Conservation (phyloP, 2,888 invertebrate species). For the Alentia gelatinosa region DNA sequence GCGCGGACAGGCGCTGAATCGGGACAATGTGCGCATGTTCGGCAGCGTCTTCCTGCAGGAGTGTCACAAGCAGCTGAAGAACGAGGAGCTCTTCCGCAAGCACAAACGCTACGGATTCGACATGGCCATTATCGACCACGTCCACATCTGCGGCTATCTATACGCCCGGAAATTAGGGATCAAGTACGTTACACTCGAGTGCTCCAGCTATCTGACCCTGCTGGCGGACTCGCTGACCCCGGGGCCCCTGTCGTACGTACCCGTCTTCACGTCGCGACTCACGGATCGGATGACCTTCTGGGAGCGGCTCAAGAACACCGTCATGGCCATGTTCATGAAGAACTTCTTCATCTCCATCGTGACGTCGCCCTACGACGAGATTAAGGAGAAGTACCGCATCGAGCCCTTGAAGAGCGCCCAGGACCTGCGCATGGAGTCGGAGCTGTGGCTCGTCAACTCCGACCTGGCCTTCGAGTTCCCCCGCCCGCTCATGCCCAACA, state of each 20-base stretch:
- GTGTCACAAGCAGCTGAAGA: constrained; percentile 9
- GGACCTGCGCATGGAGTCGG: constrained; percentile 23
- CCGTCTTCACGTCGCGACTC: constrained; percentile 39
- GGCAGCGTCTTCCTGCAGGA: constrained; percentile 9
- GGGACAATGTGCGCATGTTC: constrained; percentile 18
- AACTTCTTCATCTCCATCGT: not conserved
- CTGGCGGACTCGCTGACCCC: constrained; percentile 36
- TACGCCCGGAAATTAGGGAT: constrained; percentile 25
- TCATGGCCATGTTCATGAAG: constrained; percentile 28
- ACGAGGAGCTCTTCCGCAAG: constrained; percentile 3
- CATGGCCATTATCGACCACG: constrained; percentile 43
- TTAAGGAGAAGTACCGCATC: not conserved
- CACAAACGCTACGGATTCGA: not conserved
- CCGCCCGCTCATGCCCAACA: constrained; percentile 46
- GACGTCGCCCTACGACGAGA: constrained; percentile 33
- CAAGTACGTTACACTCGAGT: constrained; percentile 12
- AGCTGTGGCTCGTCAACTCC: constrained; percentile 42
- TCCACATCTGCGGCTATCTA: constrained; percentile 46
- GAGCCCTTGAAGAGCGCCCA: not conserved
- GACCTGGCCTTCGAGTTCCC: constrained; percentile 45
- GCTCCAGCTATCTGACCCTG: constrained; percentile 36
- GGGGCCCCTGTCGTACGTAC: constrained; percentile 36
- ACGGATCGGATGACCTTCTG: constrained; percentile 37
- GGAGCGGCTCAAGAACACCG: constrained; percentile 29
- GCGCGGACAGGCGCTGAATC: not conserved